phyloP scores from a whole-genome alignment of 1,140 invertebrate species.

The Listronotus oregonensis region DNA sequence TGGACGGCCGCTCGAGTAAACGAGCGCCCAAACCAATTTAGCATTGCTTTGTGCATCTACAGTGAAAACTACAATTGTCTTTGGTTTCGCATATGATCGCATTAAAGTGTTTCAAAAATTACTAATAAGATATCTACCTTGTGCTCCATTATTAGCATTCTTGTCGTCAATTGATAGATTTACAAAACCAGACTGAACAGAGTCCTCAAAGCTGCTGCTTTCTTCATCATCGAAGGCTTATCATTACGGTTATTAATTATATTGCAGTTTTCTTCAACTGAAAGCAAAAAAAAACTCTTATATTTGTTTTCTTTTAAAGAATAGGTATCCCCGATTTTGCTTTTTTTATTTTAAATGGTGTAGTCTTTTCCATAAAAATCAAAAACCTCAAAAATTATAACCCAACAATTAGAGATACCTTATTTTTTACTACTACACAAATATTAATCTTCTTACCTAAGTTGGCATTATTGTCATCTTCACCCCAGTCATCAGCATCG shows the following conservation, averaged over 20 bases:
- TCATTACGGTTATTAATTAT: constrained; percentile 47
- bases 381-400: no score
- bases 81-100: no score
- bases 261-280: constrained; percentile 66
- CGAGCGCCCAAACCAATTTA: no score
- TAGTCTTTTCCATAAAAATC: no score
- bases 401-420: no score
- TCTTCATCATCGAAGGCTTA: constrained; percentile 59
- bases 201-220: constrained; percentile 59
- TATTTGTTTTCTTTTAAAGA: no score
- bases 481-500: constrained; percentile 73
- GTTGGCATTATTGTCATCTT: constrained; percentile 64
- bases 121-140: constrained; percentile 33
- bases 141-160: constrained; percentile 61
- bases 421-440: not conserved
- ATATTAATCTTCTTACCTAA: constrained; percentile 40
- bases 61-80: no score
- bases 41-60: no score
- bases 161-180: constrained; percentile 60
- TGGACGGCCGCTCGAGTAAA: not conserved
- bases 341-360: no score
- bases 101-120: not conserved
- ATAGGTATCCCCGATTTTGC: no score
- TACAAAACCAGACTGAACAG: constrained; percentile 55
- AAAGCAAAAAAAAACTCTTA: no score